phyloP scores from a whole-genome alignment of 2,797 vertebrate species.

The Aplochiton taeniatus region DNA sequence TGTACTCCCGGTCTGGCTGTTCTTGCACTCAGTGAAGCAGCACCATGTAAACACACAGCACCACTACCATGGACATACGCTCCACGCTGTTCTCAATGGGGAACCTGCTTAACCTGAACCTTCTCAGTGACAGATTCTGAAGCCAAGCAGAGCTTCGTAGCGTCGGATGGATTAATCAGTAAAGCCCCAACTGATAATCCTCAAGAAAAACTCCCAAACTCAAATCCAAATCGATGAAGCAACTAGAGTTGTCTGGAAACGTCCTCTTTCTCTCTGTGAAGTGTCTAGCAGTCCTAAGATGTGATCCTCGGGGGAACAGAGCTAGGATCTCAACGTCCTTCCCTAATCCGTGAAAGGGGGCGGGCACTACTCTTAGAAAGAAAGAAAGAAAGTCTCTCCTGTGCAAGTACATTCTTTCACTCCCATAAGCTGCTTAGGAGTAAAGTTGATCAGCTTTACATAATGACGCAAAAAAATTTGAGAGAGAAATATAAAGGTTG shows the following conservation, averaged over 20 bases:
- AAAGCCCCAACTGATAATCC: not conserved
- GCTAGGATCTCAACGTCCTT: constrained; percentile 66
- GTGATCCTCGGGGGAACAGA: constrained; percentile 37
- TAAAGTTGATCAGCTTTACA: constrained; percentile 69
- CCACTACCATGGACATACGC: not conserved
- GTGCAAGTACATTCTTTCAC: constrained; percentile 71
- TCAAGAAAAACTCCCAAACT: not conserved
- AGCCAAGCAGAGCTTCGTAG: not conserved
- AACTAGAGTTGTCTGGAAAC: not conserved
- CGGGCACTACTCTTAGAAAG: constrained; percentile 10
- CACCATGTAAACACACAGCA: not conserved
- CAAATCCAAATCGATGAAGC: not conserved
- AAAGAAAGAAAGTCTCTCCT: constrained; percentile 42
- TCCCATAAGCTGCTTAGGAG: constrained; percentile 75
- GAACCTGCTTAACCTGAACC: constrained; percentile 6
- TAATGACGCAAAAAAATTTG: constrained; percentile 44
- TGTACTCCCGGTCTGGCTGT: not conserved
- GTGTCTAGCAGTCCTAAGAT: not conserved
- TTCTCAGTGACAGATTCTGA: not conserved
- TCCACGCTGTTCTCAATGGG: not conserved
- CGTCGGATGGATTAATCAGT: not conserved
- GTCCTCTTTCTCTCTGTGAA: not conserved
- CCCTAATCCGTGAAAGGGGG: constrained; percentile 58
- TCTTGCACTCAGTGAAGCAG: not conserved
- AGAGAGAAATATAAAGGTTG: not conserved